These are phyloP conservation scores for Pantherophis alleghaniensis DNA, from an alignment of 2,797 vertebrate genomes.

Conservation along the genomic window DNA sequence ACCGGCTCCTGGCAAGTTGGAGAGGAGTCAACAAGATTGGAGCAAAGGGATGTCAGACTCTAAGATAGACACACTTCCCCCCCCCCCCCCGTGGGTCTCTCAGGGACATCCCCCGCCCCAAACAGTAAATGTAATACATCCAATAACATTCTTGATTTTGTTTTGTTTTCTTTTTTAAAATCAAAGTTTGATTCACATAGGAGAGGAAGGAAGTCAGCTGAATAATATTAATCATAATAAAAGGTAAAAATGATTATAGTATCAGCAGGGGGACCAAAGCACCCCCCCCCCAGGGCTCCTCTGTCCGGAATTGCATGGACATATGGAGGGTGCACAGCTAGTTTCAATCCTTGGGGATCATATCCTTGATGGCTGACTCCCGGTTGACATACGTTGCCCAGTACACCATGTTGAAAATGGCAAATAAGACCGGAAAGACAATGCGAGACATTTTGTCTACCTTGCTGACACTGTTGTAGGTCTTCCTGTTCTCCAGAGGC, in stretches of 20 bases:
- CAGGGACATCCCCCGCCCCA: background rate
- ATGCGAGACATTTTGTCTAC: conserved; percentile 99
- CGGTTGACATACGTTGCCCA: conserved; percentile 99
- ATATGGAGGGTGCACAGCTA: conserved; percentile 49
- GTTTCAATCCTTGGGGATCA: conserved; percentile 88
- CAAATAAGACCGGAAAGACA: conserved; percentile 96
- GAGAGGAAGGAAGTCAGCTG: conserved; percentile 39
- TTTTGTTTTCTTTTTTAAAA: background rate
- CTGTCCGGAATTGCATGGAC: conserved; percentile 55
- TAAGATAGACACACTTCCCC: conserved; percentile 56
- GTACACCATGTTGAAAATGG: conserved; percentile 97
- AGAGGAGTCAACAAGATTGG: background rate
- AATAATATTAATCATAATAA: conserved; percentile 17
- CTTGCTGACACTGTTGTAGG: conserved; percentile 99
- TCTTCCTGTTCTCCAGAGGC: conserved; percentile 86
- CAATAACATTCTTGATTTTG: conserved; percentile 28
- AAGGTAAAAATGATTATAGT: conserved; percentile 15
- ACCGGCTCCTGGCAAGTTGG: conserved; percentile 21
- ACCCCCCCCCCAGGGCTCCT: conserved; percentile 53
- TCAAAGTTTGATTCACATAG: conserved; percentile 55
- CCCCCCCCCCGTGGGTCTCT: background rate
- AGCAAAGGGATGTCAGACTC: conserved; percentile 32
- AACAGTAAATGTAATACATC: conserved; percentile 47
- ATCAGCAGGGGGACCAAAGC: conserved; percentile 40
- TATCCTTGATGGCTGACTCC: conserved; percentile 90